phyloP scores from a whole-genome alignment of 2,113 vertebrate genomes.

The Hippoglossus stenolepis region DNA sequence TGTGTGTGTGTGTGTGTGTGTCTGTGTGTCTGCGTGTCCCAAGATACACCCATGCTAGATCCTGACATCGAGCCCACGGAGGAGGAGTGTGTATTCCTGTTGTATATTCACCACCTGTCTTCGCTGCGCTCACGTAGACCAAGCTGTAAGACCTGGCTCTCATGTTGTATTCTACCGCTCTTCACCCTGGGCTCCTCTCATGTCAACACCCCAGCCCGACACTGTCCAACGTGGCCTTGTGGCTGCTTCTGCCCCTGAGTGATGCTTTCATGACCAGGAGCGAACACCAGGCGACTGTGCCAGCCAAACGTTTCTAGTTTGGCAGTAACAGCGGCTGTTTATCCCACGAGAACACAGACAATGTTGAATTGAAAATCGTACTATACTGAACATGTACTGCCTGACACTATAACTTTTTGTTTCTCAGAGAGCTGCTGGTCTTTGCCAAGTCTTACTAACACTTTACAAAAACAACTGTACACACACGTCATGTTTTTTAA shows the following conservation, averaged over 20 bases:
- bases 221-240: conserved; percentile 55
- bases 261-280: conserved; percentile 30
- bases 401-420: conserved; percentile 68
- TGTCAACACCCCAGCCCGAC: conserved; percentile 36
- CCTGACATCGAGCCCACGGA: conserved; percentile 44
- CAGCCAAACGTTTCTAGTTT: conserved; percentile 43
- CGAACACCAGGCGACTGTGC: conserved; percentile 29
- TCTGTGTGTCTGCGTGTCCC: conserved; percentile 37
- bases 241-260: conserved; percentile 38
- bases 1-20: conserved; percentile 42
- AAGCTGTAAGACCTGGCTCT: conserved; percentile 54
- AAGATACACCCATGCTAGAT: conserved; percentile 49
- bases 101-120: conserved; percentile 60
- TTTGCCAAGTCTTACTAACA: conserved; percentile 35
- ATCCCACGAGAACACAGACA: conserved; percentile 48
- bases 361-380: conserved; percentile 47
- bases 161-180: conserved; percentile 41
- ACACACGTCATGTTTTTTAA: conserved; percentile 4
- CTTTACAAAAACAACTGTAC: conserved; percentile 32
- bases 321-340: conserved; percentile 28
- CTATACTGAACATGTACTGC: conserved; percentile 52
- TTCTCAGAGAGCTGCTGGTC: conserved; percentile 37
- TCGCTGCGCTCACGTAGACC: conserved; percentile 51
- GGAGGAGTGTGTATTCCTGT: conserved; percentile 47
- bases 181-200: conserved; percentile 37